Evolutionary conservation across 1,140 invertebrate genomes (phyloP).

Genomic region (Grapholita molesta): DNA sequence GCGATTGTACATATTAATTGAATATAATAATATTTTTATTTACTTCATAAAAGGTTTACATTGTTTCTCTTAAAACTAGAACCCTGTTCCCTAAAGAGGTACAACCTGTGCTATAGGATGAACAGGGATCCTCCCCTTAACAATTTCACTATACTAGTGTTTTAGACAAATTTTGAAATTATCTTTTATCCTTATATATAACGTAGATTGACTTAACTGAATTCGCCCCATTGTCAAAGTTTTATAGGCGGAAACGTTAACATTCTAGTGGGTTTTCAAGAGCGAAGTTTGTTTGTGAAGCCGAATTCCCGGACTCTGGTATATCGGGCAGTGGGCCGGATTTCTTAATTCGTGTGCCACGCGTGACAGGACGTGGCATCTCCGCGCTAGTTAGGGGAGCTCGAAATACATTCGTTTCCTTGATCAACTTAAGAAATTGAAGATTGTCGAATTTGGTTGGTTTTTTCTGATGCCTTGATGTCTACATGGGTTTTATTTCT

Average conservation of each 20-base stretch:
- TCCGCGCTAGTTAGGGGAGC: not conserved
- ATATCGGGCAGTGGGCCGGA: slow-evolving; percentile 11
- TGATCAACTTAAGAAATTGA: not conserved
- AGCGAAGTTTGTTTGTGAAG: not conserved
- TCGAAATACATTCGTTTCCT: not conserved
- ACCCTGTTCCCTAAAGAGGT: too few relatives aligned
- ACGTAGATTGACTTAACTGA: not conserved
- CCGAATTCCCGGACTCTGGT: not conserved
- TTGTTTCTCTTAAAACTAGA: too few relatives aligned
- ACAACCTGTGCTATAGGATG: too few relatives aligned
- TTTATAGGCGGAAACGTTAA: not conserved
- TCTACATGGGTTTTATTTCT: too few relatives aligned
- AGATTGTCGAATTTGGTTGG: not conserved
- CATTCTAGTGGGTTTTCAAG: not conserved
- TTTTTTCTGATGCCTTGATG: too few relatives aligned
- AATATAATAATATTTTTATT: too few relatives aligned
- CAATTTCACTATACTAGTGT: too few relatives aligned
- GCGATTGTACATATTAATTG: too few relatives aligned
- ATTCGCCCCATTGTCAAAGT: not conserved
- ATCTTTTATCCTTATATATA: not conserved
- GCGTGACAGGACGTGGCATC: slow-evolving; percentile 3
- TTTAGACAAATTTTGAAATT: too few relatives aligned
- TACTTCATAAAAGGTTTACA: too few relatives aligned
- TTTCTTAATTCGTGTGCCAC: not conserved
- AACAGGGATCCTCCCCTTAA: too few relatives aligned